Percentiles rank a stretch among this genome's conserved stretches.
Evolutionary conservation across 1,140 invertebrate species (phyloP).

Genomic region (Drosophila punjabiensis): DNA sequence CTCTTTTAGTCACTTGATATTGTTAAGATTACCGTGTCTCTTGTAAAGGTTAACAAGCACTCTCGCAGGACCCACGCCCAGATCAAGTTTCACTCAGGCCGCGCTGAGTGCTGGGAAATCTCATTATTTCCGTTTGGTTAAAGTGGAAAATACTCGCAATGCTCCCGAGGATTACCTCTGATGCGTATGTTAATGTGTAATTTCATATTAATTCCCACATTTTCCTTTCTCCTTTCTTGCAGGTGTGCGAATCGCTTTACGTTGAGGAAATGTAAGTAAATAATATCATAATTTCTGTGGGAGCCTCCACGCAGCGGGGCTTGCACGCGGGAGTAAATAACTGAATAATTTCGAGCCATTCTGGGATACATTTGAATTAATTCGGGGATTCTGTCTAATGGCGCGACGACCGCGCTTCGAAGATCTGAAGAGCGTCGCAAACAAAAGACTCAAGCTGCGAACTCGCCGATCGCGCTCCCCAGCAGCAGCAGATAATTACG

Average conservation of each 20-base stretch:
- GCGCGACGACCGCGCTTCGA: not conserved
- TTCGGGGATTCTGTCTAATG: slow-evolving; percentile 37
- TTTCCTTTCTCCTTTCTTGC: slow-evolving; percentile 7
- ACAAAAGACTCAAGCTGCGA: slow-evolving; percentile 66
- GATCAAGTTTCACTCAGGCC: not conserved
- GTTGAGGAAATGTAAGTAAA: slow-evolving; percentile 69
- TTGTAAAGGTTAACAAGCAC: not conserved
- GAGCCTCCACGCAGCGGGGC: slow-evolving; percentile 2
- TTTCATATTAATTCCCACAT: slow-evolving; percentile 27
- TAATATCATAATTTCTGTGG: slow-evolving; percentile 50
- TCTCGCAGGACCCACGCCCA: not conserved
- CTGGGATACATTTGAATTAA: slow-evolving; percentile 54
- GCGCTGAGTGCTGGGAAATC: not conserved
- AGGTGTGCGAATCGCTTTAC: slow-evolving; percentile 15
- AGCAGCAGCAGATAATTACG: slow-evolving; percentile 54
- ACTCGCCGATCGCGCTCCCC: slow-evolving; percentile 52
- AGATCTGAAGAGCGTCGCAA: slow-evolving; percentile 16
- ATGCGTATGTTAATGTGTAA: slow-evolving; percentile 37
- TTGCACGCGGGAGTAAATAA: slow-evolving; percentile 36
- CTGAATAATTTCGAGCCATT: slow-evolving; percentile 37
- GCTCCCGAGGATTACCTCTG: slow-evolving; percentile 25
- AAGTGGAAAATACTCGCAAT: slow-evolving; percentile 4
- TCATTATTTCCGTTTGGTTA: slow-evolving; percentile 21
- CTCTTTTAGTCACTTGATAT: not conserved
- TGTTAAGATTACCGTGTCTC: not conserved